Base-by-base conservation (phyloP, 2,797 vertebrate genomes). In the Thripadectes ignobilis region DNA sequence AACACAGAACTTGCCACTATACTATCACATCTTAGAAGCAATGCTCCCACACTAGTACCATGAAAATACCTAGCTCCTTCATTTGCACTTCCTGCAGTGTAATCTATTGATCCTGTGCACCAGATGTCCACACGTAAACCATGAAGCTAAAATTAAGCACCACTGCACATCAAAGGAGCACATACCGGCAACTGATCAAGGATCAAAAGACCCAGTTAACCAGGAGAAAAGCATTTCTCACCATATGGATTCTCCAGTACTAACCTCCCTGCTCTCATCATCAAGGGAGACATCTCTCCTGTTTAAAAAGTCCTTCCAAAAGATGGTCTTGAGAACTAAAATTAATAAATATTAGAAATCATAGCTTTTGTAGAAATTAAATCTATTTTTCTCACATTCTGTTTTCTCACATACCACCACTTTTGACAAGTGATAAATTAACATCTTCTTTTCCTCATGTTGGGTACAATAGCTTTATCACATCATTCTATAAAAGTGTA, bases 111-210 rank as follows among this genome's bases (percentile, higher is more conserved):
- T 49, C 30, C 20, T 34, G 30, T 10, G 32, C 21, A 65, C 30
- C n/a, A 63, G 54, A 72, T 22, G 21, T 16, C 58, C 20, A 16
- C 29, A 30, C 8, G 18, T 55, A 69, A 91, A 65, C 24, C 14
- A 34, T 2, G 5, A 3, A 75, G 23, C 6, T 68, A 51, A 87
- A 89, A 39, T 59, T 38, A 61, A 55, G n/a, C 48, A 46, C 18
- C 34, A 32, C 41, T 48, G 26, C 23, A 32, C 32, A 38, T 43
- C 41, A 78, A 24, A 93, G 24, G 29, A 74, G 11, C 24, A 62
- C 43, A 78, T 10, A 48, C 1, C 79, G 14, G 26, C 8, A 55
- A 59, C 0, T 0, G 39, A 59, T 30, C 29, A 41, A 59, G 22
- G 26, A 61, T 73, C 49, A 61, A 87, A 89, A 78, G 10, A 62